Evolutionary conservation across 1,140 invertebrate genomes (phyloP).

Genomic region (Limonius californicus): DNA sequence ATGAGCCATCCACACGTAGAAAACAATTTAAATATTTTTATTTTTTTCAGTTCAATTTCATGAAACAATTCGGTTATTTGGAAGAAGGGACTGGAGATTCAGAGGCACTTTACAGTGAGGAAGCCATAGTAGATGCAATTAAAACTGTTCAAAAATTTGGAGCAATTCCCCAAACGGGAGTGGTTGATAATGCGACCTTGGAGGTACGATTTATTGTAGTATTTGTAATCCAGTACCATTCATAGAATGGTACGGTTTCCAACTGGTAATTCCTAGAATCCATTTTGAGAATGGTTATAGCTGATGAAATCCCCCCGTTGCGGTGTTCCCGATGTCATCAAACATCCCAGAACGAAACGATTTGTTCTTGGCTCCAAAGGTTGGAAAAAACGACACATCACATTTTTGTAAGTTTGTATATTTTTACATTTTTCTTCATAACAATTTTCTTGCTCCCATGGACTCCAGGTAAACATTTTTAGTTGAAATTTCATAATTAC

Average conservation of each 20-base stretch:
- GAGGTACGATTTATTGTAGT: constrained; percentile 48
- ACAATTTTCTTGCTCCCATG: too few species aligned
- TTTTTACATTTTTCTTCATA: too few species aligned
- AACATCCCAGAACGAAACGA: constrained; percentile 50
- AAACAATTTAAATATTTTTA: too few species aligned
- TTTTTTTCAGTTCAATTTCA: constrained; percentile 58
- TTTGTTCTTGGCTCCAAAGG: constrained; percentile 53
- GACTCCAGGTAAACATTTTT: too few species aligned
- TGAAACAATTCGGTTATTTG: constrained; percentile 61
- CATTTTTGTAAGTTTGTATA: constrained; percentile 61
- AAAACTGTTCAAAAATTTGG: constrained; percentile 64
- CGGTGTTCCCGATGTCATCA: constrained; percentile 59
- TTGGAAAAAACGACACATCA: constrained; percentile 60
- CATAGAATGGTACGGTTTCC: too few species aligned
- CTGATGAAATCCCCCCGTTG: constrained; percentile 61
- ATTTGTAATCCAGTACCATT: not conserved
- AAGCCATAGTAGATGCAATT: constrained; percentile 56
- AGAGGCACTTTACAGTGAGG: constrained; percentile 56
- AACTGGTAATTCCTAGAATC: too few species aligned
- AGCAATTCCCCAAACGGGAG: constrained; percentile 60
- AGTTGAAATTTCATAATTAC: too few species aligned
- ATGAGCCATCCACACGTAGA: too few species aligned
- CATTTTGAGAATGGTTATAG: constrained; percentile 40
- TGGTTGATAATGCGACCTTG: constrained; percentile 57
- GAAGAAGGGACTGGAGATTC: constrained; percentile 45